Conservation (phyloP, 2,797 vertebrate species). For the Mallotus villosus region DNA sequence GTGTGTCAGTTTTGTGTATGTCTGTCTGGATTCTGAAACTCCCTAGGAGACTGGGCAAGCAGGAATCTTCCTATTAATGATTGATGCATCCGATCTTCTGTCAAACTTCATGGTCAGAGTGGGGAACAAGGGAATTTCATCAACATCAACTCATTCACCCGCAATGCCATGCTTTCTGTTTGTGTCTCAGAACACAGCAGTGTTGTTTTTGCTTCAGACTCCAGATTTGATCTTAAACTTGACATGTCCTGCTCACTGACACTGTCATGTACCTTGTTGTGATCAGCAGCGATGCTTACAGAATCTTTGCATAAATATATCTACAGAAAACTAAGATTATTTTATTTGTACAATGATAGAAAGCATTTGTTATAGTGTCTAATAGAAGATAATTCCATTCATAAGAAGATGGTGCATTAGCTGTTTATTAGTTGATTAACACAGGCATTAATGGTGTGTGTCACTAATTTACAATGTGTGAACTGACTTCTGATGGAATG, state of each 20-base stretch:
- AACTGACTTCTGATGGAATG: not conserved
- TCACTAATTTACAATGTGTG: conserved; percentile 31
- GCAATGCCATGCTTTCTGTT: conserved; percentile 40
- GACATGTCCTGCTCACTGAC: no score
- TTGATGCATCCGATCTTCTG: conserved; percentile 53
- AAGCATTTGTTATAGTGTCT: not conserved
- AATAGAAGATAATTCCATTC: not conserved
- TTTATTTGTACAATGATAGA: not conserved
- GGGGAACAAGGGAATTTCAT: conserved; percentile 47
- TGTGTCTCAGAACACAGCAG: conserved; percentile 46
- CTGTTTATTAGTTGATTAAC: conserved; percentile 56
- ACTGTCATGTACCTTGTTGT: not conserved
- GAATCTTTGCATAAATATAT: not conserved
- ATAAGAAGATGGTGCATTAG: conserved; percentile 42
- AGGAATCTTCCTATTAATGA: conserved; percentile 53
- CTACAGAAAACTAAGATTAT: not conserved
- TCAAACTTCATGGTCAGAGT: conserved; percentile 51
- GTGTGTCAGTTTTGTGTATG: conserved; percentile 20
- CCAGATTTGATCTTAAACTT: no score
- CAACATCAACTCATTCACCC: conserved; percentile 53
- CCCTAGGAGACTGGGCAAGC: conserved; percentile 30
- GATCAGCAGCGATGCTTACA: not conserved
- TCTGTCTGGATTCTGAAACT: conserved; percentile 34
- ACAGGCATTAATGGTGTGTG: conserved; percentile 50
- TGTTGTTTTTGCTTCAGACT: conserved; percentile 19